Percentiles rank a stretch among this genome's conserved stretches.
These are phyloP conservation scores for Rhagoletis pomonella DNA, from an alignment of 1,140 invertebrate species.

Conservation along the genomic window DNA sequence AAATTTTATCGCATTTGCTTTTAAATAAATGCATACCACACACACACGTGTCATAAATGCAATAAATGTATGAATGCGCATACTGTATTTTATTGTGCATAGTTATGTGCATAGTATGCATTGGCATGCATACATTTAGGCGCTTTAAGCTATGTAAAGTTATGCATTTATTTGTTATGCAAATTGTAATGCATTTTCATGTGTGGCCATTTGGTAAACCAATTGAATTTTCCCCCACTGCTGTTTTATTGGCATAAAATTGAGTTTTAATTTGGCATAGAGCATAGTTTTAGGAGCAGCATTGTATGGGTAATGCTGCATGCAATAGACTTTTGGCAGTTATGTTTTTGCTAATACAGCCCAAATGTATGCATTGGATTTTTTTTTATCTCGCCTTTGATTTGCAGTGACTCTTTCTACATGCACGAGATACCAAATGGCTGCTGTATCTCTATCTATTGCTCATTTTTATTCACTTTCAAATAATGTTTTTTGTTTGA, in stretches of 20 bases:
- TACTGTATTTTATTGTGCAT: not conserved
- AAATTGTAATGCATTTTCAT: not conserved
- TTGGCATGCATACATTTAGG: slow-evolving; percentile 25
- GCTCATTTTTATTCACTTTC: not conserved
- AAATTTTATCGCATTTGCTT: slow-evolving; percentile 30
- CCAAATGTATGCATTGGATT: not conserved
- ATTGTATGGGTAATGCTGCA: not conserved
- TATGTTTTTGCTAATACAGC: not conserved
- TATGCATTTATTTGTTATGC: slow-evolving; percentile 11
- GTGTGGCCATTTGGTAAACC: slow-evolving; percentile 7
- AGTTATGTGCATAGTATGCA: slow-evolving; percentile 22
- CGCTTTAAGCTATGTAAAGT: slow-evolving; percentile 28
- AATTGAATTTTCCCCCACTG: not conserved
- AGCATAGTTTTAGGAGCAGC: slow-evolving; percentile 8
- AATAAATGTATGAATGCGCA: not conserved
- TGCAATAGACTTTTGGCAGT: not conserved
- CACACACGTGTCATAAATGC: not conserved
- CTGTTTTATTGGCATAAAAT: slow-evolving; percentile 36
- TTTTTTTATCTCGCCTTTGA: too few relatives aligned
- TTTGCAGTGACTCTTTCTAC: too few relatives aligned
- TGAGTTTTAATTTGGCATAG: not conserved
- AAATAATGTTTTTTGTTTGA: not conserved
- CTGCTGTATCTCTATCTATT: too few relatives aligned
- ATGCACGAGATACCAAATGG: too few relatives aligned
- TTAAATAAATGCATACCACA: not conserved